Evolutionary conservation across 2,797 vertebrate genomes (phyloP), one percentile per base, ranked within the genome.

Genomic region (Mallotus villosus): DNA sequence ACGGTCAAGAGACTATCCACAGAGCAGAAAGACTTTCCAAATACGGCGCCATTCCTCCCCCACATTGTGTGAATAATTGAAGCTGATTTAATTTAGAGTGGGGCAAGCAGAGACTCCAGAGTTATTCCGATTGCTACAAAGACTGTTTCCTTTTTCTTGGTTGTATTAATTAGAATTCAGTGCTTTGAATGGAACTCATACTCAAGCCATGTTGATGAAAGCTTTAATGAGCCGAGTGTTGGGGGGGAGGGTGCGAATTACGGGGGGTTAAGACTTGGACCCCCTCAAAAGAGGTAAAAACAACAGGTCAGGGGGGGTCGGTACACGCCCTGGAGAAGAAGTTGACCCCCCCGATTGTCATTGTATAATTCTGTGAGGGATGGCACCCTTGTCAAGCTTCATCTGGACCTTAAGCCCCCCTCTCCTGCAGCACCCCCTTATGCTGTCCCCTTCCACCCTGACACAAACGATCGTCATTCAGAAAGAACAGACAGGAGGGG

Each of bases 61-160:
- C 62, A 71, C 59, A 64, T 74, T 74, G 67, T 57, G 63, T 73
- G 59, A 77, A 77, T 79, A 77, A 79, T 77, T 79, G 63, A 75
- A 71, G 60, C 68, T 62, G 12, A 64, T 78, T 80, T 75, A 46
- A 79, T 77, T 73, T 73, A 29, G 41, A 70, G 27, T 37, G 34
- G 11, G 32, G 24, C 19, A 73, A 64, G 19, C 41, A 46, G 49
- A 46, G 49, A 19, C 64, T 37, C n/a, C 58, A 63, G 51, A 55
- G 67, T 76, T 57, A 57, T 63, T 53, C 19, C 21, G 59, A 68
- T 32, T 19, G 49, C 64, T 16, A 29, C 22, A 66, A 37, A 71
- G 55, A 29, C n/a, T 3, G 32, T 6, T 12, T 27, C 32, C 22
- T 25, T 21, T 46, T 8, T 60, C 32, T n/a, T 53, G 41, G 11